Conservation (phyloP, 1,140 invertebrate genomes). For the Neodiprion virginianus region DNA sequence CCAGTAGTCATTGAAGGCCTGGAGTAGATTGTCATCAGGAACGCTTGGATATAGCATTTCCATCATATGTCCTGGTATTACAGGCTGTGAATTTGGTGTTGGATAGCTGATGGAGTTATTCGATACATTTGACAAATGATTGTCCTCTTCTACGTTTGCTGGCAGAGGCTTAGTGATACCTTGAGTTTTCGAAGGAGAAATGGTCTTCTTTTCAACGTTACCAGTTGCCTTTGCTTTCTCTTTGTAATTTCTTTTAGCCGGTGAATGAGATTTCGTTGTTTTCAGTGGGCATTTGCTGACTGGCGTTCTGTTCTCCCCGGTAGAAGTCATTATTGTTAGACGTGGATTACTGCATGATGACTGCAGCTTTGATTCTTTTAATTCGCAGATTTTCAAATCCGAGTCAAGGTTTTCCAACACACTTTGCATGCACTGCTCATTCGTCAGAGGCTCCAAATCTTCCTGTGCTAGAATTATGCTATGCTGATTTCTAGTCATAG, state of each 20-base stretch:
- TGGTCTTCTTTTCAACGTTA: too few relatives aligned
- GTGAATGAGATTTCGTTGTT: background rate
- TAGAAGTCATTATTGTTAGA: too few relatives aligned
- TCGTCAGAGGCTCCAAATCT: background rate
- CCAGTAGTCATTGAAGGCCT: constrained; percentile 58
- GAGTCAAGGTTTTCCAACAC: background rate
- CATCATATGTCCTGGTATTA: constrained; percentile 49
- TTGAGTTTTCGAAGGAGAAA: background rate
- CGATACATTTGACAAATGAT: background rate
- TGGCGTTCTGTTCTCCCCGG: background rate
- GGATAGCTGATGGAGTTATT: constrained; percentile 19
- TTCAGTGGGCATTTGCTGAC: too few relatives aligned
- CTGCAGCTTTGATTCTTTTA: background rate
- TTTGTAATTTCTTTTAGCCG: background rate
- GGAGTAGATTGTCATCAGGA: constrained; percentile 41
- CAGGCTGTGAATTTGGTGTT: constrained; percentile 16
- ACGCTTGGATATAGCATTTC: constrained; percentile 50
- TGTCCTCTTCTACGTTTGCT: background rate
- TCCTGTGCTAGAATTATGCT: background rate
- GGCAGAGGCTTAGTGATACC: background rate
- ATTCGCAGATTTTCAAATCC: background rate
- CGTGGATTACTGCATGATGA: background rate
- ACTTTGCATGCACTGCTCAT: background rate
- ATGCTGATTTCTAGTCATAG: background rate
- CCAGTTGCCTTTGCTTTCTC: background rate